Base-by-base conservation (phyloP, 2,888 invertebrate genomes). In the Hypomecis atomaria region DNA sequence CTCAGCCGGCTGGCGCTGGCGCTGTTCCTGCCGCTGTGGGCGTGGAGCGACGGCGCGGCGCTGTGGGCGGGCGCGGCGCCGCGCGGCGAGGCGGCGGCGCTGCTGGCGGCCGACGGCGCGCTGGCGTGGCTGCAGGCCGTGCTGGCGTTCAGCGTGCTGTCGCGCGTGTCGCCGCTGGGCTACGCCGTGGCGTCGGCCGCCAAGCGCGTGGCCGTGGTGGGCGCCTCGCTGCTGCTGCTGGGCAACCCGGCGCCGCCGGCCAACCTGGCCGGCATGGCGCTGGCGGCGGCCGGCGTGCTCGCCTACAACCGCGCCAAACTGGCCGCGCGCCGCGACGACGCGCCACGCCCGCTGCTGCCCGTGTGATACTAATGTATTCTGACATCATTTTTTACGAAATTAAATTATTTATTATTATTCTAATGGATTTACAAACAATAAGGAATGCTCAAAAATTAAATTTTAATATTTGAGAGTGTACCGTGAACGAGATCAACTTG, bases 181-280 rank as follows among this genome's bases (percentile, higher is more conserved):
- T 99, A 99, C 89, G 98, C 98, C 0, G 98, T 99, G 62, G 98
- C 98, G 58, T 99, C 97, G 88, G 97, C 98, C 36, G 98, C 98
- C 59, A 99, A 99, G 91, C 94, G 99, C 76, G 97, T 98, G 73
- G 97, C 96, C 75, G 97, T 99, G 61, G 99, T 99, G 82, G 96
- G 94, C 9, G 96, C 97, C 40, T 98, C 99, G 52, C 93, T 99
- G 72, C 87, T 98, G 71, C 93, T 98, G 78, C 92, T 99, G 74
- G 96, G 96, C 59, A 99, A 99, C 93, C 99, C 99, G 5, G 98
- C 99, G 44, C 96, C 98, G 45, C 93, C 95, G 75, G 87, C 95
- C 56, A 99, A 99, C 90, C 91, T 98, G 72, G 93, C 96, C 57
- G 99, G 99, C 68, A 99, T 99, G 98, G 91, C 96, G 69, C 86